phyloP scores from a whole-genome alignment of 1,140 invertebrate species.

The Probaryconus sp. region DNA sequence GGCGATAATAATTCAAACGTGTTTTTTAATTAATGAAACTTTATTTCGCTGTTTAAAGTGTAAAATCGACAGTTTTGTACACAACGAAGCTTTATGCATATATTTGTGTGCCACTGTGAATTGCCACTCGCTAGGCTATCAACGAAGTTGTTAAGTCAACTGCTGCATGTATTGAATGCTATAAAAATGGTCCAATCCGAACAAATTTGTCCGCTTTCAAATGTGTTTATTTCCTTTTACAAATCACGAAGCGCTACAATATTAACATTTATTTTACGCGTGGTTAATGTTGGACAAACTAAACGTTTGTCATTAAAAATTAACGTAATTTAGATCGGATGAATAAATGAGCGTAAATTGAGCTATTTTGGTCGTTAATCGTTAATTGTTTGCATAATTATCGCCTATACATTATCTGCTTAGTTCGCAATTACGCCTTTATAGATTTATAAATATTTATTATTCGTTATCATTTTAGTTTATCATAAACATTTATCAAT shows the following conservation, averaged over 20 bases:
- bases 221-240: constrained; percentile 39
- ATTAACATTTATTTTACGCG: constrained; percentile 7
- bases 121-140: constrained; percentile 32
- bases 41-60: constrained; percentile 20
- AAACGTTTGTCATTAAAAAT: constrained; percentile 26
- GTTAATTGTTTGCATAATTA: no score
- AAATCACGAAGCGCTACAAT: constrained; percentile 20
- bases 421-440: no score
- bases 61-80: no score
- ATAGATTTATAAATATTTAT: no score
- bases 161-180: constrained; percentile 25
- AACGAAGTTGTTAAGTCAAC: constrained; percentile 42
- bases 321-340: not conserved
- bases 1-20: no score
- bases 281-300: constrained; percentile 11
- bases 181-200: constrained; percentile 31
- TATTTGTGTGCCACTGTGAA: constrained; percentile 24
- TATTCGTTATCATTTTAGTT: no score
- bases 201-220: constrained; percentile 28
- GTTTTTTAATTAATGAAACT: constrained; percentile 10
- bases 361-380: not conserved
- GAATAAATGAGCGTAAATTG: constrained; percentile 9
- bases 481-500: no score
- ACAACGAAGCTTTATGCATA: not conserved
- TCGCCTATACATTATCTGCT: no score